Evolutionary conservation across 2,797 vertebrate genomes (phyloP).

Genomic region (Hoplostethus atlanticus): DNA sequence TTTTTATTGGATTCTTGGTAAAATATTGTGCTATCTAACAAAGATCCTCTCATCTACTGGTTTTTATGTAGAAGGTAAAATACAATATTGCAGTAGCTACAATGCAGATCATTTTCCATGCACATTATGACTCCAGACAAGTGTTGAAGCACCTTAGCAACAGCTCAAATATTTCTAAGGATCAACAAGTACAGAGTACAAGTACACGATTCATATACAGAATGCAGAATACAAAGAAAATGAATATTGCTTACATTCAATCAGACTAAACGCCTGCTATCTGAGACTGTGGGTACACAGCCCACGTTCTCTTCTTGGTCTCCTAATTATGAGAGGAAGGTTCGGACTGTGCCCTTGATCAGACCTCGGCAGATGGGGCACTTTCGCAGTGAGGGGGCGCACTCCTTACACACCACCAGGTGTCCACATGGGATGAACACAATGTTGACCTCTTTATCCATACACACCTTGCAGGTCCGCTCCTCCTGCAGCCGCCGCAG

Average conservation of each 20-base stretch:
- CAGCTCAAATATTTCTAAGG: neutral
- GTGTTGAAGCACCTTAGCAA: neutral
- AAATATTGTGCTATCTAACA: neutral
- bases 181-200: neutral
- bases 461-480: conserved; percentile 98
- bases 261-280: conserved; percentile 8
- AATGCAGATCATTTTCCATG: neutral
- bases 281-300: neutral
- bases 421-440: conserved; percentile 99
- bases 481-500: conserved; percentile 95
- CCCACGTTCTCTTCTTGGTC: neutral
- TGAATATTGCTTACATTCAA: conserved; percentile 55
- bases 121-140: neutral
- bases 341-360: conserved; percentile 97
- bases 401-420: conserved; percentile 97
- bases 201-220: neutral
- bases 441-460: conserved; percentile 98
- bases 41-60: neutral
- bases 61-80: neutral
- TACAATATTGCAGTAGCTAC: neutral
- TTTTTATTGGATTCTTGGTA: neutral
- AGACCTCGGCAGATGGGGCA: conserved; percentile 97
- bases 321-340: conserved; percentile 90
- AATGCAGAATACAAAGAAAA: neutral
- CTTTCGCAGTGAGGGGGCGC: conserved; percentile 94